Base-by-base conservation (phyloP, 2,113 vertebrate species). In the Xenopus borealis region DNA sequence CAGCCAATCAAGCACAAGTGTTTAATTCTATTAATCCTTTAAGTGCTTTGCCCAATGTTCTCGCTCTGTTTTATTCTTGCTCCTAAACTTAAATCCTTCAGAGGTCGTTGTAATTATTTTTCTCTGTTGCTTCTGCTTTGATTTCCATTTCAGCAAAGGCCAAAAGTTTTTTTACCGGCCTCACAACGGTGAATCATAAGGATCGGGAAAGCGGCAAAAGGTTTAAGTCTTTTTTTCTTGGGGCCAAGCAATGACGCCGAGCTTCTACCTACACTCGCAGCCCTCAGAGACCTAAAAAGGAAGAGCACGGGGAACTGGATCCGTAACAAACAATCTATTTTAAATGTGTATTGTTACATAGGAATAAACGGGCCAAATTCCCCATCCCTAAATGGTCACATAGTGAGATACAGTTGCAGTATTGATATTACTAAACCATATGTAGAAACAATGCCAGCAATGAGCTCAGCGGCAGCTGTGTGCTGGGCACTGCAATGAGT, bases 291-390 rank as follows among this genome's bases (percentile, higher is more conserved):
- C 57, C 19, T 59, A 59, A 20, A 59, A 59, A 59, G 19, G 57
- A 18, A 59, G 7, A 20, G 57, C 9, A 20, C 7, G 10, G 18
- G 7, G 18, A 4, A 27, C 23, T 27, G 23, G 23, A 27, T 27
- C 23, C 23, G 1, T 27, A 27, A 27, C 23, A 9, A 59, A 59
- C 57, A 59, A 59, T 18, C n/a, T 59, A 10, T 59, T 59, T 57
- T 59, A 59, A 27, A 59, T 12, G 57, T 59, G 57, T 20, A 59
- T 59, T 59, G 57, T 59, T 59, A 20, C 57, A 59, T 59, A 59
- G n/a, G 57, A 59, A 59, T 23, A 59, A 59, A 59, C 57, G 18
- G 7, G 7, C 57, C 18, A 59, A 59, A 18, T 23, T 59, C 57
- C 19, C 12, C 8, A 59, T 19, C 57, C 57, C 19, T 18, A 59